Percentiles rank a stretch among this genome's conserved stretches.
Evolutionary conservation across 2,113 vertebrate genomes (phyloP).

Genomic region (Argyrosomus japonicus): DNA sequence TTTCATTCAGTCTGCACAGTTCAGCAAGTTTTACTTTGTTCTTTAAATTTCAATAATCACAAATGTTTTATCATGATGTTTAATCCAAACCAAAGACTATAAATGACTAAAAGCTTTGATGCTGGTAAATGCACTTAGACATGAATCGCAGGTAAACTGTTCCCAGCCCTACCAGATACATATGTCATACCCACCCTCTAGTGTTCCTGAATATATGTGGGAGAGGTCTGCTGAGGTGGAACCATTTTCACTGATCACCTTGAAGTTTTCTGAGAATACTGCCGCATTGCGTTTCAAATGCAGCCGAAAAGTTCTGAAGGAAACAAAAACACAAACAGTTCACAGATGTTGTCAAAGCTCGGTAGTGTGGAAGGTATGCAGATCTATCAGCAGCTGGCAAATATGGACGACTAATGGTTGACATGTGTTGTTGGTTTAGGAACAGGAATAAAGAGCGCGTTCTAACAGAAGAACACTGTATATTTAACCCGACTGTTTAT

Average conservation of each 20-base stretch:
- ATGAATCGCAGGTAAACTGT: background rate
- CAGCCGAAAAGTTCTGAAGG: constrained; percentile 79
- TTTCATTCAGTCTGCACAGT: background rate
- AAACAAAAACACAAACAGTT: constrained; percentile 48
- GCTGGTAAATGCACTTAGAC: background rate
- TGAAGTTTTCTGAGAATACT: constrained; percentile 78
- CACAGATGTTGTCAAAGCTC: constrained; percentile 48
- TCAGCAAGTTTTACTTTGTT: background rate
- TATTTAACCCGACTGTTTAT: background rate
- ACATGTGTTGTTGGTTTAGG: background rate
- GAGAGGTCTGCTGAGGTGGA: constrained; percentile 75
- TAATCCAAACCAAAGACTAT: background rate
- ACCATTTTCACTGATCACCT: constrained; percentile 62
- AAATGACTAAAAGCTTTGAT: background rate
- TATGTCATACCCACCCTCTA: constrained; percentile 78
- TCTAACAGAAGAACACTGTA: background rate
- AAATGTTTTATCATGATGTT: background rate
- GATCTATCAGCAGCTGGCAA: constrained; percentile 4
- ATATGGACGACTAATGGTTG: background rate
- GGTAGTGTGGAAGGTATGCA: constrained; percentile 15
- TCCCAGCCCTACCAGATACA: background rate
- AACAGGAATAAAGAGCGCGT: constrained; percentile 10
- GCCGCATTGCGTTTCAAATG: constrained; percentile 73
- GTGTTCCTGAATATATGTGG: constrained; percentile 83
- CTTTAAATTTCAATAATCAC: background rate